Conservation (phyloP, 2,113 vertebrate genomes). For the Edolisoma coerulescens region DNA sequence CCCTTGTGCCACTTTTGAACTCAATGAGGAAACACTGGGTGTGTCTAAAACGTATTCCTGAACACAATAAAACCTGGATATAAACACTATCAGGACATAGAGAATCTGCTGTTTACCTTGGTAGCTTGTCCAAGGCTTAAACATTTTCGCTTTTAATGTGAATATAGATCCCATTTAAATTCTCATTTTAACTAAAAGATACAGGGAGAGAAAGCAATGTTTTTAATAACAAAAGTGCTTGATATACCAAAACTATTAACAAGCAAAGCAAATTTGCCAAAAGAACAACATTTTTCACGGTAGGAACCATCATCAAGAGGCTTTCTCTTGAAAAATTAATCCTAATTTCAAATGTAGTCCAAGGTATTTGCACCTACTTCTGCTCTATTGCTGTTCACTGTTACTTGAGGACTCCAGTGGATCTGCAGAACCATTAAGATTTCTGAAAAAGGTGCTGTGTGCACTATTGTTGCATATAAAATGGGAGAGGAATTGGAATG, state of each 20-base stretch:
- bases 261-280: not conserved
- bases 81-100: not conserved
- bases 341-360: not conserved
- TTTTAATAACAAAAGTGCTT: not conserved
- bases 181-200: not conserved
- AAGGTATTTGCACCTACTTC: not conserved
- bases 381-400: not conserved
- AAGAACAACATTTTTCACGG: not conserved
- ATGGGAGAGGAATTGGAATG: not conserved
- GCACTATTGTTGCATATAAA: not conserved
- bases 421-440: not conserved
- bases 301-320: not conserved
- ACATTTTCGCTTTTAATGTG: not conserved
- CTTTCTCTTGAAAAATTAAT: not conserved
- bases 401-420: not conserved
- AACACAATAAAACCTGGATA: not conserved
- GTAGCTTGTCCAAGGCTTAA: not conserved
- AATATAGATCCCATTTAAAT: not conserved
- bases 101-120: not conserved
- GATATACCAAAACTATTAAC: not conserved
- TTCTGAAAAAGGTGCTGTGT: not conserved
- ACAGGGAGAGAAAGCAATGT: not conserved
- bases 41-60: not conserved
- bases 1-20: not conserved
- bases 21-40: not conserved